These are phyloP conservation scores for Drosophila aff. DNA, from an alignment of 1,140 invertebrate species.

Conservation along the genomic window DNA sequence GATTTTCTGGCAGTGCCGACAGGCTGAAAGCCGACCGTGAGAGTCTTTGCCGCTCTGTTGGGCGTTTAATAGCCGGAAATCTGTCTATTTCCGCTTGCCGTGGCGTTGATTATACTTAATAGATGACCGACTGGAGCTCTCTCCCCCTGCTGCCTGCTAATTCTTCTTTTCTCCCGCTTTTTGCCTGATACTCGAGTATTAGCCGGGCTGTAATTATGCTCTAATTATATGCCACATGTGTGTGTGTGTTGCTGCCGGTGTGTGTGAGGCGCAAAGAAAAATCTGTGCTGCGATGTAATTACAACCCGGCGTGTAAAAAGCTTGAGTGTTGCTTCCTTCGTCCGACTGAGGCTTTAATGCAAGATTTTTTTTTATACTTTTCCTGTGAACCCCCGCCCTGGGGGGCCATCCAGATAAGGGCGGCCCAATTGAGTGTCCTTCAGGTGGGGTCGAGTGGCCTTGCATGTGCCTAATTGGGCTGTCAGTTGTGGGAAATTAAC, in stretches of 20 bases:
- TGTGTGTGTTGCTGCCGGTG: slow-evolving; percentile 16
- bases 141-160: slow-evolving; percentile 58
- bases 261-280: slow-evolving; percentile 56
- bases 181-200: slow-evolving; percentile 74
- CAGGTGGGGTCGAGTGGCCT: slow-evolving; percentile 24
- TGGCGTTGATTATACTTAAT: slow-evolving; percentile 84
- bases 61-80: slow-evolving; percentile 83
- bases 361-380: slow-evolving; percentile 44
- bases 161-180: slow-evolving; percentile 70
- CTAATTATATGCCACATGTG: slow-evolving; percentile 71
- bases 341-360: slow-evolving; percentile 46
- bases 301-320: slow-evolving; percentile 57
- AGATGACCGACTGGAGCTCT: slow-evolving; percentile 72
- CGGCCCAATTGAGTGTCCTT: slow-evolving; percentile 38
- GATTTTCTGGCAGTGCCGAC: slow-evolving; percentile 52
- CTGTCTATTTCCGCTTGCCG: slow-evolving; percentile 81
- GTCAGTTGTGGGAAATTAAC: slow-evolving; percentile 40
- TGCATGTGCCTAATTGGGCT: slow-evolving; percentile 50
- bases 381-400: slow-evolving; percentile 19
- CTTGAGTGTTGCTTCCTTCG: slow-evolving; percentile 30
- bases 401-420: slow-evolving; percentile 47
- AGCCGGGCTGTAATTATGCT: slow-evolving; percentile 79
- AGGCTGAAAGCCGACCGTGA: slow-evolving; percentile 28
- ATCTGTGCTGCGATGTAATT: slow-evolving; percentile 77
- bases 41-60: slow-evolving; percentile 73